Base-by-base conservation (phyloP, 1,140 invertebrate genomes). In the Drosophila eugracilis region DNA sequence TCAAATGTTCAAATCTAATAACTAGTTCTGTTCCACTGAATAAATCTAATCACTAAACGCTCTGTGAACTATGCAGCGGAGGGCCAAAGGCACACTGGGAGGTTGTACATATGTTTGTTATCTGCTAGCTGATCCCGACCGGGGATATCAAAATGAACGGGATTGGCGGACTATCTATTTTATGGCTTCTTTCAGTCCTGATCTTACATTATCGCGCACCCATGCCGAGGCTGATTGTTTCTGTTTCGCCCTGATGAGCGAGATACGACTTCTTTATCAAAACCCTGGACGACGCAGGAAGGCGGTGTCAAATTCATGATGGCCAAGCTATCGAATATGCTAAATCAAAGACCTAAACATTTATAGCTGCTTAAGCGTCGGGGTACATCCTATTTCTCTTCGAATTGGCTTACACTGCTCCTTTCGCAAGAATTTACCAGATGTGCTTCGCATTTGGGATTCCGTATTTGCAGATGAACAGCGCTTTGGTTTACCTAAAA, bases 81-180 rank as follows among this genome's bases (percentile, higher is more conserved):
- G 97, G 96, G 1, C 94, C 95, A 67, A n/a, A 98, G 92, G 97
- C 96, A 1, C 97, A 98, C 85, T 98, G 97, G 98, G 98, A 99
- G 93, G 98, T 99, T 6, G 96, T 99, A 91, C 93, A 98, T n/a
- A n/a, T n/a, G 90, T 92, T 99, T 21, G 99, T 99, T n/a, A 93
- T 99, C 4, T 99, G 99, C 92, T 99, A 99, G 92, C 94, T 99
- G 2, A 99, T 94, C 98, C 98, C 4, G 98, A 98, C 1, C 97
- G 99, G 91, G 96, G 97, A 3, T 99, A 99, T 92, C 98, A 99
- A 92, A n/a, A 99, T 99, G 98, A 99, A 99, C 93, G 99, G 99
- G 93, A 99, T 99, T 74, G 95, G 99, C 59, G 99, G 98, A 98
- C n/a, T n/a, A n/a, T n/a, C 79, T 99, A 99, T 93, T 98, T 99